Evolutionary conservation across 2,113 vertebrate genomes (phyloP).

Genomic region (Tyrannus savana): DNA sequence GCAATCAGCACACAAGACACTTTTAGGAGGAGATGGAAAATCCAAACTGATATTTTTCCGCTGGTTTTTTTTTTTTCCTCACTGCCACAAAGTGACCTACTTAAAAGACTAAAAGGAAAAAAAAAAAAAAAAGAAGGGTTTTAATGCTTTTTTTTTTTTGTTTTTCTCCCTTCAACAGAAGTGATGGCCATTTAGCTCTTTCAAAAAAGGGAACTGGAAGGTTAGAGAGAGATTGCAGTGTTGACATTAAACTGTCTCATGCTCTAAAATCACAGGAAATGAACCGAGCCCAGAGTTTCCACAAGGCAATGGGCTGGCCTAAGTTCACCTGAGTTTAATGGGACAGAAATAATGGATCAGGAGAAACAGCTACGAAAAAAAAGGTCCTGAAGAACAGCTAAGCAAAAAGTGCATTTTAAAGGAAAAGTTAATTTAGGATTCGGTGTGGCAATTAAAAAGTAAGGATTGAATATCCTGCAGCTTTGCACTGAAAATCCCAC

Average conservation of each 20-base stretch:
- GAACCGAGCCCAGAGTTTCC: neutral
- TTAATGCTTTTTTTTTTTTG: neutral
- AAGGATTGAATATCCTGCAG: neutral
- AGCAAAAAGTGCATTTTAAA: neutral
- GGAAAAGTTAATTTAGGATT: neutral
- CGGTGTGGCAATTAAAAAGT: neutral
- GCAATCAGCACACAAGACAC: constrained; percentile 17
- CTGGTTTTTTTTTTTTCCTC: neutral
- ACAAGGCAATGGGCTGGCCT: neutral
- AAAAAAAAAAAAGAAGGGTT: neutral
- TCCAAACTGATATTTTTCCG: constrained; percentile 43
- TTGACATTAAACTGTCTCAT: neutral
- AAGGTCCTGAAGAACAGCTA: neutral
- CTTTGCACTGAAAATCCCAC: neutral
- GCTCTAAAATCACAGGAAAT: constrained; percentile 8
- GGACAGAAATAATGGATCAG: neutral
- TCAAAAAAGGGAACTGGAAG: neutral
- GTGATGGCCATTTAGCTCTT: neutral
- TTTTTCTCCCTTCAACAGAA: neutral
- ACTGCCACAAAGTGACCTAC: constrained; percentile 29
- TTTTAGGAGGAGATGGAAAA: constrained; percentile 47
- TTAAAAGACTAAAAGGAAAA: neutral
- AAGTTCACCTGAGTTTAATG: neutral
- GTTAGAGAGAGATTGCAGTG: neutral
- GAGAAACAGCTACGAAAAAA: neutral